Evolutionary conservation across 2,888 invertebrate species (phyloP).

Genomic region (Amaurobius ferox): DNA sequence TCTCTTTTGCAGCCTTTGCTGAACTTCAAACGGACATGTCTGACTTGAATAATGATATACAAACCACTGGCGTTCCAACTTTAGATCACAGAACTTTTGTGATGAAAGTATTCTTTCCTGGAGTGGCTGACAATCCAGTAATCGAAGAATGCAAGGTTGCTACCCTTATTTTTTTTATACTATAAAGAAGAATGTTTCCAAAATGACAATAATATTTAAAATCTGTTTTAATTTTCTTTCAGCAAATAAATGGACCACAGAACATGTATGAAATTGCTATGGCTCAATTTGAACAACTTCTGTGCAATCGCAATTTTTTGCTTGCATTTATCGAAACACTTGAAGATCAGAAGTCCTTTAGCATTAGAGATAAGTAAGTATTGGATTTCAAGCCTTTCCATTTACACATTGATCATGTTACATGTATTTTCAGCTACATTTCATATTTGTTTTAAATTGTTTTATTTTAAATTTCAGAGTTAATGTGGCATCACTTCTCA

Average conservation of each 20-base stretch:
- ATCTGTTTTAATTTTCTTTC: constrained; percentile 63
- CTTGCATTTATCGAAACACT: constrained; percentile 78
- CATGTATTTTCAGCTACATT: neutral
- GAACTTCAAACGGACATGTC: constrained; percentile 92
- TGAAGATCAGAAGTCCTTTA: constrained; percentile 78
- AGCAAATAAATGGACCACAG: constrained; percentile 86
- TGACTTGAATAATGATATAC: constrained; percentile 74
- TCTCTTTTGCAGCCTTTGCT: constrained; percentile 75
- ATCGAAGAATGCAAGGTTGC: constrained; percentile 73
- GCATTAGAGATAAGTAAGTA: constrained; percentile 86
- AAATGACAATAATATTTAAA: no score
- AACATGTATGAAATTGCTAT: constrained; percentile 85
- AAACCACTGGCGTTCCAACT: constrained; percentile 88
- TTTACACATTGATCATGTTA: neutral
- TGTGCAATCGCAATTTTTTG: constrained; percentile 79
- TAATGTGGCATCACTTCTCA: constrained; percentile 97
- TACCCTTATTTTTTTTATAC: neutral
- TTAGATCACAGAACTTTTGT: constrained; percentile 81
- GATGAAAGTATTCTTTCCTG: constrained; percentile 75
- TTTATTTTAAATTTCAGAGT: constrained; percentile 81
- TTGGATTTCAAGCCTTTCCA: neutral
- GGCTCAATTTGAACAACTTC: constrained; percentile 79
- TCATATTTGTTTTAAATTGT: neutral
- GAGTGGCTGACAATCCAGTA: constrained; percentile 73
- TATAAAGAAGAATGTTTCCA: no score